phyloP scores from a whole-genome alignment of 2,888 invertebrate species.

The Lissocephala sabroskyi region DNA sequence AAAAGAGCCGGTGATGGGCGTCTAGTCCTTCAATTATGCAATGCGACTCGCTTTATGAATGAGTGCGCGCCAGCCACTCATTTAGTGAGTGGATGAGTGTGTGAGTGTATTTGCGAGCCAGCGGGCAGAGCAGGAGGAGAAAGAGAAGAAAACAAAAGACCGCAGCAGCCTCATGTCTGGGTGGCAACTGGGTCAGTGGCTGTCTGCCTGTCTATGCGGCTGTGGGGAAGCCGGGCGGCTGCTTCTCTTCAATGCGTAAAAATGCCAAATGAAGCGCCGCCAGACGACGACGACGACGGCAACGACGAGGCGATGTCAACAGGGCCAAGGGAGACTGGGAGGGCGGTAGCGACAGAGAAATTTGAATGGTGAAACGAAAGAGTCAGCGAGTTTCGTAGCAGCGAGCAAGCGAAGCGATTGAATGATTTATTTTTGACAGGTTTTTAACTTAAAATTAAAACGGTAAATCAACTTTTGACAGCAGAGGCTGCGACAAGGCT shows the following conservation, averaged over 20 bases:
- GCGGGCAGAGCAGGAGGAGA: no score
- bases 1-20: no score
- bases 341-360: constrained; percentile 9
- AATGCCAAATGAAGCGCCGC: constrained; percentile 23
- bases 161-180: constrained; percentile 13
- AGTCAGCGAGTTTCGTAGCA: constrained; percentile 5
- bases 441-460: constrained; percentile 71
- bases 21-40: constrained; percentile 52
- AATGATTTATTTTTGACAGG: constrained; percentile 71
- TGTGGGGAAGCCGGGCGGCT: no score
- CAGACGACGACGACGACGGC: no score
- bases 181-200: constrained; percentile 49
- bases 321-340: constrained; percentile 8
- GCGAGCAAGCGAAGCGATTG: constrained; percentile 45
- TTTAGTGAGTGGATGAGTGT: constrained; percentile 32
- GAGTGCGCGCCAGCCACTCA: constrained; percentile 13
- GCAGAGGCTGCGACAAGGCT: constrained; percentile 7
- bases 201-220: constrained; percentile 21
- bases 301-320: constrained; percentile 2
- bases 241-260: constrained; percentile 46
- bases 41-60: constrained; percentile 37
- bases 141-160: constrained; percentile 2
- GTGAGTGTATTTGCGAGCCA: no score
- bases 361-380: constrained; percentile 3
- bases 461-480: constrained; percentile 68